Evolutionary conservation across 35 echinoderm and acorn worm genomes (phyloP).

Genomic region (Heliocidaris tuberculata): DNA sequence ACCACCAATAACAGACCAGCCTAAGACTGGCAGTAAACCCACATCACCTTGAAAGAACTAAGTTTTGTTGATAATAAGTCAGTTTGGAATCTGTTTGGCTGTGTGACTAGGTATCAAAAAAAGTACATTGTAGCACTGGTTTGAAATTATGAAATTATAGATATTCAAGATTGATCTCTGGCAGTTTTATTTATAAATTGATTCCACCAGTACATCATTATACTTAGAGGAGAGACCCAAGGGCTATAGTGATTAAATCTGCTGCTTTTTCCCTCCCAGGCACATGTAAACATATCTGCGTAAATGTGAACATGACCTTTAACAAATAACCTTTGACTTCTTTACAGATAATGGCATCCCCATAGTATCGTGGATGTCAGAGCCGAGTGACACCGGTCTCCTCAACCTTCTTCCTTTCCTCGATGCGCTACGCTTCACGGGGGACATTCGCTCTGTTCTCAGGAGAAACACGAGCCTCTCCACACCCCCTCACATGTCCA

Average conservation of each 20-base stretch:
- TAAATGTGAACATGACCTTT: neutral
- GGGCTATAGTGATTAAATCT: too few species aligned
- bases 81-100: too few species aligned
- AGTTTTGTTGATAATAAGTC: too few species aligned
- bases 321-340: neutral
- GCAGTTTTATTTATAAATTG: too few species aligned
- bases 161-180: too few species aligned
- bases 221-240: neutral
- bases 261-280: neutral
- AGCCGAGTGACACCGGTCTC: conserved; percentile 84
- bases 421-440: conserved; percentile 94
- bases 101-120: too few species aligned
- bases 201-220: too few species aligned
- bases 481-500: neutral
- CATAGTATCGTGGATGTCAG: conserved; percentile 91
- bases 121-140: too few species aligned
- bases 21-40: too few species aligned
- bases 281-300: neutral
- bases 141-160: too few species aligned
- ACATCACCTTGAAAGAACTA: too few species aligned
- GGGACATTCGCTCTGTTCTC: conserved; percentile 79
- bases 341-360: conserved; percentile 97
- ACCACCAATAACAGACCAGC: too few species aligned
- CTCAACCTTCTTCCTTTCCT: conserved; percentile 91
- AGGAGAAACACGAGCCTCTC: conserved; percentile 68